These are phyloP conservation scores for Styela clava DNA, from an alignment of 23 tunicate genomes.

Conservation along the genomic window DNA sequence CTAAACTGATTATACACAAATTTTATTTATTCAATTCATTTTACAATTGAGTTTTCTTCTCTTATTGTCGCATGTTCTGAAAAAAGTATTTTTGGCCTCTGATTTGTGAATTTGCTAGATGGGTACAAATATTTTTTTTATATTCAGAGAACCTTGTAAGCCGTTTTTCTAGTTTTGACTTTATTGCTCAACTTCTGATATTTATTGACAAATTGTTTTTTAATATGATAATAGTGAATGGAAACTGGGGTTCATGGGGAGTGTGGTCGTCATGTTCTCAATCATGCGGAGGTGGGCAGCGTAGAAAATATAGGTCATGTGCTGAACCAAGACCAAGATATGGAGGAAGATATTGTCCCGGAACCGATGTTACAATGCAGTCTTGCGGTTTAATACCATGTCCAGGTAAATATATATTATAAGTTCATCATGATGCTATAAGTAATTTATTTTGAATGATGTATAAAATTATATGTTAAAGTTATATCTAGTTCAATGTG, in stretches of 20 bases:
- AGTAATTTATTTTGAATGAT: neutral
- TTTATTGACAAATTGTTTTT: no score
- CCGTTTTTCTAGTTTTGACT: no score
- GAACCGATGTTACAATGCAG: conserved; percentile 57
- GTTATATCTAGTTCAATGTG: no score
- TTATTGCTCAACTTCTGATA: no score
- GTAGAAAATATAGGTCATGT: conserved; percentile 78
- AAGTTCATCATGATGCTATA: no score
- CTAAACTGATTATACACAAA: neutral
- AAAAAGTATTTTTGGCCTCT: no score
- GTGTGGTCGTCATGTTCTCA: conserved; percentile 77
- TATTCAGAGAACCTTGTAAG: no score
- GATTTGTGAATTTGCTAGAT: no score
- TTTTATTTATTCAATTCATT: neutral
- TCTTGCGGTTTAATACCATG: conserved; percentile 71
- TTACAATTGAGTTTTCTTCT: neutral
- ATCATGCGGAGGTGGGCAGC: conserved; percentile 87
- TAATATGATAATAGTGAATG: conserved; percentile 76
- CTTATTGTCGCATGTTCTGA: neutral
- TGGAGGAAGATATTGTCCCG: conserved; percentile 91
- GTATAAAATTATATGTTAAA: no score
- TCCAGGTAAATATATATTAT: conserved; percentile 56
- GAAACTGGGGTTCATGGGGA: conserved; percentile 87
- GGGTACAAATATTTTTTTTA: no score
- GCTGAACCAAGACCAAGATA: conserved; percentile 73